Percentiles rank a stretch among this genome's conserved stretches.
phyloP scores from a whole-genome alignment of 2,888 invertebrate species.

The Tethea ocularis region DNA sequence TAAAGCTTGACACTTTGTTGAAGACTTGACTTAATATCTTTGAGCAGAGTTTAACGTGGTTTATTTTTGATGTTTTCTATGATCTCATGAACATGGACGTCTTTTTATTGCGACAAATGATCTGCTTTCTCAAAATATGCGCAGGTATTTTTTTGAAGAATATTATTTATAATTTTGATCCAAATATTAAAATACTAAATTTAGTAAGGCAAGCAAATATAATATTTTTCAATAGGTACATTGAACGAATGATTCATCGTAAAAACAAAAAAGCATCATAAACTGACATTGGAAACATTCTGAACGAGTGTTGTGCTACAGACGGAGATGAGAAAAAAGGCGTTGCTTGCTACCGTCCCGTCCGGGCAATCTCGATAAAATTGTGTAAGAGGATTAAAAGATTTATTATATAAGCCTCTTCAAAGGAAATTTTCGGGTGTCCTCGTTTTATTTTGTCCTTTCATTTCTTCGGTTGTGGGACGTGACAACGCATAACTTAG shows the following conservation, averaged over 20 bases:
- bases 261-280: constrained; percentile 38
- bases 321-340: constrained; percentile 35
- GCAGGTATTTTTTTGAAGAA: too few species aligned
- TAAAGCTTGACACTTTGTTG: constrained; percentile 28
- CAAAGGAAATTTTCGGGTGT: constrained; percentile 74
- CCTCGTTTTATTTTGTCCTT: constrained; percentile 72
- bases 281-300: constrained; percentile 50
- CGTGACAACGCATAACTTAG: constrained; percentile 66
- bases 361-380: constrained; percentile 76
- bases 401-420: constrained; percentile 77
- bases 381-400: constrained; percentile 80
- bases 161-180: too few species aligned
- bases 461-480: constrained; percentile 61
- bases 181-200: too few species aligned
- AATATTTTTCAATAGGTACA: constrained; percentile 17
- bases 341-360: constrained; percentile 28
- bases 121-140: too few species aligned
- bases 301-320: constrained; percentile 27
- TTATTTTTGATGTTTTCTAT: not conserved
- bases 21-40: constrained; percentile 18
- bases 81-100: not conserved
- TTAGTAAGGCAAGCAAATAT: too few species aligned
- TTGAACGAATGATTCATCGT: constrained; percentile 44
- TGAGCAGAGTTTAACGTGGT: not conserved
- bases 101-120: too few species aligned